phyloP scores from a whole-genome alignment of 2,113 vertebrate genomes.

The Hystrix brachyura region DNA sequence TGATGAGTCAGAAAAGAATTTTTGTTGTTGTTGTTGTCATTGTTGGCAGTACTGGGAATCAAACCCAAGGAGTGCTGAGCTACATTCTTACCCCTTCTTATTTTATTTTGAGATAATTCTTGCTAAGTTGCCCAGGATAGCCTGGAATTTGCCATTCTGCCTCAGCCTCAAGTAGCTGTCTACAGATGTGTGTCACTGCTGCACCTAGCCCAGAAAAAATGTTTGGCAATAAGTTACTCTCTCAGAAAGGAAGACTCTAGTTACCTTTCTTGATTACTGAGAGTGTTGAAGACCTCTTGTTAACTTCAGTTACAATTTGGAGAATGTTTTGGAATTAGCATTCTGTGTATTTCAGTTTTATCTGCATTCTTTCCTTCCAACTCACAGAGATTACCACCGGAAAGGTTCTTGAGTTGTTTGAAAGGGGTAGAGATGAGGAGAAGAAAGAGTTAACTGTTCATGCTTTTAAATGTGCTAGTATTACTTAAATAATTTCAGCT shows the following conservation, averaged over 20 bases:
- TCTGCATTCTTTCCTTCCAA: not conserved
- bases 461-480: not conserved
- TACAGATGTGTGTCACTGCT: not conserved
- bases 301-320: conserved; percentile 33
- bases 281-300: conserved; percentile 33
- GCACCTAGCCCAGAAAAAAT: not conserved
- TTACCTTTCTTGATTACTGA: not conserved
- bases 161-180: not conserved
- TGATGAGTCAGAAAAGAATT: conserved; percentile 19
- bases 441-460: conserved; percentile 55
- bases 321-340: conserved; percentile 6
- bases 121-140: not conserved
- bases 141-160: not conserved
- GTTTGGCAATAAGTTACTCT: conserved; percentile 36
- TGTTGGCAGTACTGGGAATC: not conserved
- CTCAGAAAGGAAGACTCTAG: not conserved
- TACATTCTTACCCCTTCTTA: not conserved
- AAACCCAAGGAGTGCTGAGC: not conserved
- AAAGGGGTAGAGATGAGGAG: not conserved
- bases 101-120: not conserved
- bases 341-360: conserved; percentile 23
- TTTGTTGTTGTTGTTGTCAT: not conserved
- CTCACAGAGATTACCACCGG: not conserved
- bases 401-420: not conserved
- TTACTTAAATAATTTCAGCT: conserved; percentile 49